Conservation (phyloP, 2,888 invertebrate species). For the Nasonovia ribisnigri region DNA sequence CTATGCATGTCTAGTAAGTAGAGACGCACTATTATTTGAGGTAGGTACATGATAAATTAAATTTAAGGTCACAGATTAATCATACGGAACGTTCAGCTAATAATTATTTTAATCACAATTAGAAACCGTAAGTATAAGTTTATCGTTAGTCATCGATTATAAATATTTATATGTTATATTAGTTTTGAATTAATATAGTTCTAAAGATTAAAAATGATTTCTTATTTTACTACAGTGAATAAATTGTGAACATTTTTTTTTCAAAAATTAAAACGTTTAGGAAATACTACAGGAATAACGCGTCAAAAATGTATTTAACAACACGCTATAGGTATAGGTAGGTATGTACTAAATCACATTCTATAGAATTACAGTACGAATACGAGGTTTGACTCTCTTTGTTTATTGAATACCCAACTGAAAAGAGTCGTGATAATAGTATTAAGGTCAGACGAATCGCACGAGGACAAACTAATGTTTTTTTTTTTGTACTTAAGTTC, state of each 20-base stretch:
- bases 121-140: constrained; percentile 7
- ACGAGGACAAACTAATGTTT: constrained; percentile 13
- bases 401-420: constrained; percentile 18
- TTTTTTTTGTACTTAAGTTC: neutral
- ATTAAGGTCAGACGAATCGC: constrained; percentile 29
- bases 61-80: constrained; percentile 25
- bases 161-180: neutral
- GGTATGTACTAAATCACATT: neutral
- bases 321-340: neutral
- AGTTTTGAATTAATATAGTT: neutral
- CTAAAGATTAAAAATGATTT: neutral
- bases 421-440: constrained; percentile 3
- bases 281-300: neutral
- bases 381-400: constrained; percentile 28
- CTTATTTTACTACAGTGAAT: neutral
- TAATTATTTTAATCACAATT: constrained; percentile 23
- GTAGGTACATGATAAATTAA: neutral
- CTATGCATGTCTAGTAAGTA: neutral
- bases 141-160: neutral
- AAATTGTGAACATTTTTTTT: neutral
- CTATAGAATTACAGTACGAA: neutral
- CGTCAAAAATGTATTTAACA: neutral
- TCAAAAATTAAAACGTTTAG: neutral
- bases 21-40: neutral
- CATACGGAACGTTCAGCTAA: constrained; percentile 35